Evolutionary conservation across 2,888 invertebrate genomes (phyloP).

Genomic region (Calliopum simillimum): DNA sequence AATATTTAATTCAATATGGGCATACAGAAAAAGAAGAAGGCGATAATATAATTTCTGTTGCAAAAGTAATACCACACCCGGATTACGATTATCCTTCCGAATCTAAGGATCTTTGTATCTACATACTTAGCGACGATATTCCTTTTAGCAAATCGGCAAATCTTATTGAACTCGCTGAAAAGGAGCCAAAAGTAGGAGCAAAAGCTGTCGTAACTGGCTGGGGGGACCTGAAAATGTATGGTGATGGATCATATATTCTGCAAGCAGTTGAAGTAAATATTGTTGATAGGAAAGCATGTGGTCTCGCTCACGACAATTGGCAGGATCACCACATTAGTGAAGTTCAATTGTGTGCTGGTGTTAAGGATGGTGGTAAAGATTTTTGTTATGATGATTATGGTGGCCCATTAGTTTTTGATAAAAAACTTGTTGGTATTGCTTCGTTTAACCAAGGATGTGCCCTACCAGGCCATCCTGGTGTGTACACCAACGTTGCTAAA

Average conservation of each 20-base stretch:
- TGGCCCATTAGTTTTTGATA: conserved; percentile 55
- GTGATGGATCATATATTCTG: conserved; percentile 45
- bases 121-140: conserved; percentile 24
- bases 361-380: conserved; percentile 59
- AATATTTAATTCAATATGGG: conserved; percentile 40
- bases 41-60: conserved; percentile 30
- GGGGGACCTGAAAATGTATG: conserved; percentile 52
- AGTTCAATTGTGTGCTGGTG: conserved; percentile 59
- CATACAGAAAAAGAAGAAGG: conserved; percentile 21
- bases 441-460: conserved; percentile 62
- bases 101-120: conserved; percentile 44
- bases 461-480: too few relatives aligned
- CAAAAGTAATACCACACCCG: conserved; percentile 27
- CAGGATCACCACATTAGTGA: conserved; percentile 48
- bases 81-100: conserved; percentile 30
- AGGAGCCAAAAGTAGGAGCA: conserved; percentile 48
- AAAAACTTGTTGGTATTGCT: conserved; percentile 58
- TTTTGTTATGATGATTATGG: conserved; percentile 64
- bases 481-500: conserved; percentile 35
- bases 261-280: conserved; percentile 55
- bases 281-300: conserved; percentile 49
- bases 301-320: conserved; percentile 45
- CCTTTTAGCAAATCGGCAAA: conserved; percentile 59
- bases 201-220: conserved; percentile 56
- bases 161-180: conserved; percentile 72